These are phyloP conservation scores for Leptogaster cylindrica DNA, from an alignment of 2,888 invertebrate species.

Conservation along the genomic window DNA sequence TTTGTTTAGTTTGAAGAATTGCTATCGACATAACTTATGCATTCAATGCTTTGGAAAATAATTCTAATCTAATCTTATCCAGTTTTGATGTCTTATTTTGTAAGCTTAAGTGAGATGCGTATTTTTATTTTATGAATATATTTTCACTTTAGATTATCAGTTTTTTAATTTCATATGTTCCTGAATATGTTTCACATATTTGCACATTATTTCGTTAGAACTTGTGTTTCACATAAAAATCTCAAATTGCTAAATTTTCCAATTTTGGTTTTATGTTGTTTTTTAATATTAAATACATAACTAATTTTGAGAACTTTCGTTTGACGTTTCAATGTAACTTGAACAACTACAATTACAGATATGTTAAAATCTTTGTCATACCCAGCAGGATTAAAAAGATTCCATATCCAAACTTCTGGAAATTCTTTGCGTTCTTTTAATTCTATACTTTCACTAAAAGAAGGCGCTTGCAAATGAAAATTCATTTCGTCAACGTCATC, in stretches of 20 bases:
- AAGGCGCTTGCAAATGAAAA: neutral
- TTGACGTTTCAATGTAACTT: too few species aligned
- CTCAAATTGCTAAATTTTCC: too few species aligned
- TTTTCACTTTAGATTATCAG: neutral
- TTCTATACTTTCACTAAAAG: neutral
- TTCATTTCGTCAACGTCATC: neutral
- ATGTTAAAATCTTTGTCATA: neutral
- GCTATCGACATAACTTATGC: too few species aligned
- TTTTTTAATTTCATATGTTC: too few species aligned
- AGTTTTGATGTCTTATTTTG: neutral
- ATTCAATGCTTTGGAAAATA: too few species aligned
- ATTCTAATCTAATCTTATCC: too few species aligned
- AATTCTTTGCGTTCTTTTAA: conserved; percentile 17
- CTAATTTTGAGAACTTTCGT: too few species aligned
- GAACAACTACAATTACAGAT: neutral
- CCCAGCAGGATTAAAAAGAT: neutral
- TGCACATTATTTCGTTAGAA: neutral
- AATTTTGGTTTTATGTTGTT: neutral
- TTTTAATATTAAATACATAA: neutral
- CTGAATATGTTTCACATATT: neutral
- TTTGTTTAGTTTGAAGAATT: too few species aligned
- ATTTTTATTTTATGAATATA: neutral
- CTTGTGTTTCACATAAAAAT: too few species aligned
- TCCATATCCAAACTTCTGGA: conserved; percentile 39
- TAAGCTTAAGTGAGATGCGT: neutral